phyloP scores from a whole-genome alignment of 2,797 vertebrate genomes.

The Prunella strophiata region DNA sequence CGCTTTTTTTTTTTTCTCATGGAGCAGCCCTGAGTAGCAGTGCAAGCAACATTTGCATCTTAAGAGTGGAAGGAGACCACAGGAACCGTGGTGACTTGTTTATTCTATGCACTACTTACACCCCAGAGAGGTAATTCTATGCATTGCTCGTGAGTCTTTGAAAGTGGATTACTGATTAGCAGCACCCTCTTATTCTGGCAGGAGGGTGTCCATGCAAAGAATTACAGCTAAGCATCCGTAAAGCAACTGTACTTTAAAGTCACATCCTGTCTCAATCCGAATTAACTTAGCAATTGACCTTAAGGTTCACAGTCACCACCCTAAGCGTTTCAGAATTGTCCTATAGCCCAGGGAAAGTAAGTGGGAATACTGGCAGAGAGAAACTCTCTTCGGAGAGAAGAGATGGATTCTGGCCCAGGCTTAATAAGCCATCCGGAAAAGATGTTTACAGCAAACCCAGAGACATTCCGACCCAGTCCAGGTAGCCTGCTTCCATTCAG shows the following conservation, averaged over 20 bases:
- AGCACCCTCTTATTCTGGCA: not conserved
- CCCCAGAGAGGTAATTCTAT: not conserved
- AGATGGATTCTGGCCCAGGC: not conserved
- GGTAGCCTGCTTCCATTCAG: not conserved
- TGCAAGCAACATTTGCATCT: conserved; percentile 20
- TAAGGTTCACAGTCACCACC: not conserved
- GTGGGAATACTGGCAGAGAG: not conserved
- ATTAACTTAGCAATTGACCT: not conserved
- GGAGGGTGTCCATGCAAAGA: not conserved
- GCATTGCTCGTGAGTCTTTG: not conserved
- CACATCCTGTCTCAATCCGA: not conserved
- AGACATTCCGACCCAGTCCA: not conserved
- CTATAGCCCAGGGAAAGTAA: not conserved
- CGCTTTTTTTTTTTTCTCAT: not conserved
- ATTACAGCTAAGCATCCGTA: not conserved
- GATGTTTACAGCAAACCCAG: not conserved
- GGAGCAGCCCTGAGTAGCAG: not conserved
- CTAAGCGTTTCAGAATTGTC: not conserved
- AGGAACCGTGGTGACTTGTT: not conserved
- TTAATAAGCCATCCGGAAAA: not conserved
- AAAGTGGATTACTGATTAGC: conserved; percentile 15
- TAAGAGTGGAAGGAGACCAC: not conserved
- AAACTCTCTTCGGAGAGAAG: not conserved
- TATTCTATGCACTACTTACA: not conserved
- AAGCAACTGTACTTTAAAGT: not conserved